phyloP scores from a whole-genome alignment of 2,113 vertebrate species.

The Rhegmatorhina hoffmannsi region DNA sequence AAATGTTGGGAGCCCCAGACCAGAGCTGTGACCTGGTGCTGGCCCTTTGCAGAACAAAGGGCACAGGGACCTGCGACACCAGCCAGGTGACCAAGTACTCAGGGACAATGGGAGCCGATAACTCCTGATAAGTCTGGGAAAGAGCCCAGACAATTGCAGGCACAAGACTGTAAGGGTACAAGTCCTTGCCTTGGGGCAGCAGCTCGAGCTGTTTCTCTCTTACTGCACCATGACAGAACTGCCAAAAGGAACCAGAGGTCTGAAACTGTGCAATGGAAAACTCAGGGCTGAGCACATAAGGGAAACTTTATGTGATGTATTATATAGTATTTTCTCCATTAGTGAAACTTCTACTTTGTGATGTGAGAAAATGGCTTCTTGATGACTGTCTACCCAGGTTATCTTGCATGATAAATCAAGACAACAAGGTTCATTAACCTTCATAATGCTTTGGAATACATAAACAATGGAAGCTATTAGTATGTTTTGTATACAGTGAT shows the following conservation, averaged over 20 bases:
- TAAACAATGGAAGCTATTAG: constrained; percentile 40
- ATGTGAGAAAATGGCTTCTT: background rate
- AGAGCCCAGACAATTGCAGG: background rate
- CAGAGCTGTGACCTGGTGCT: background rate
- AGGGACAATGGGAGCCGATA: background rate
- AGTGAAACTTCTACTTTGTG: background rate
- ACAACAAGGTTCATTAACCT: constrained; percentile 53
- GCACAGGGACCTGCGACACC: background rate
- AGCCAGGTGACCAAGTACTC: background rate
- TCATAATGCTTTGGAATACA: constrained; percentile 17
- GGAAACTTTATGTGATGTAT: background rate
- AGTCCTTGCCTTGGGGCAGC: background rate
- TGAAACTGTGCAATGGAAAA: background rate
- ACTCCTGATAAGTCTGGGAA: no score
- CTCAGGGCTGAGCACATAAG: fast-evolving
- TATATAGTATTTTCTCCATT: background rate
- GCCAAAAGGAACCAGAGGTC: background rate
- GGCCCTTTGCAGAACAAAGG: background rate
- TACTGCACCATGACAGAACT: background rate
- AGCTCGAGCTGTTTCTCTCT: background rate
- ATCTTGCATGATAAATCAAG: constrained; percentile 30
- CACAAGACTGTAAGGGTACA: background rate
- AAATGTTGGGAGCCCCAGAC: background rate
- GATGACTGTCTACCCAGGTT: constrained; percentile 17
- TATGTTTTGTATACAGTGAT: constrained; percentile 36